These are phyloP conservation scores for Philereme vetulata DNA, from an alignment of 2,888 invertebrate species.

Conservation along the genomic window DNA sequence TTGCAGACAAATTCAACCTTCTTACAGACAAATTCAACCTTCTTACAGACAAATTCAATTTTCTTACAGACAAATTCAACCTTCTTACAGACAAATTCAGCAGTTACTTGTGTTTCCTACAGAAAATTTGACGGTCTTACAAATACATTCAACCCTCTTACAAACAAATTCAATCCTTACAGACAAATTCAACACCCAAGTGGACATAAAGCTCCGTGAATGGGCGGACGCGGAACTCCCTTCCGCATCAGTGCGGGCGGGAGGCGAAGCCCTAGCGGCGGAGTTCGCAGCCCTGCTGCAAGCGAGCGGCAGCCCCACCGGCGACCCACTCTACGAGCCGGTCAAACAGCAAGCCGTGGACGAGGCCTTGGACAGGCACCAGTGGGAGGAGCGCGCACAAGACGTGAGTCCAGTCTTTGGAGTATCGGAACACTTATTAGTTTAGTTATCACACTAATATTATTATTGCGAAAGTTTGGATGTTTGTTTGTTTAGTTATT, in stretches of 20 bases:
- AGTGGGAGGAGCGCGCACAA: slow-evolving; percentile 96
- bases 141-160: too few relatives aligned
- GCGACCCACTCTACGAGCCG: slow-evolving; percentile 95
- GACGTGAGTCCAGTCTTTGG: slow-evolving; percentile 54
- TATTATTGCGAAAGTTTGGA: too few relatives aligned
- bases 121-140: too few relatives aligned
- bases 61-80: too few relatives aligned
- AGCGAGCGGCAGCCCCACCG: slow-evolving; percentile 76
- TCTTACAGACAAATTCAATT: too few relatives aligned
- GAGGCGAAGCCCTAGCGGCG: slow-evolving; percentile 89
- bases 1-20: too few relatives aligned
- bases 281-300: slow-evolving; percentile 65
- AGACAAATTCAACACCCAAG: slow-evolving; percentile 93
- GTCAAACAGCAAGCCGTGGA: slow-evolving; percentile 94
- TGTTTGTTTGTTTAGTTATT: too few relatives aligned
- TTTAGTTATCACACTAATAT: too few relatives aligned
- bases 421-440: too few relatives aligned
- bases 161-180: slow-evolving; percentile 6
- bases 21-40: too few relatives aligned
- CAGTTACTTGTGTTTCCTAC: too few relatives aligned
- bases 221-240: slow-evolving; percentile 98
- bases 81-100: too few relatives aligned
- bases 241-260: slow-evolving; percentile 82
- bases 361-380: slow-evolving; percentile 92
- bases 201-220: slow-evolving; percentile 97